phyloP scores from a whole-genome alignment of 1,140 invertebrate genomes.

The honey bee (Apis mellifera) region DNA sequence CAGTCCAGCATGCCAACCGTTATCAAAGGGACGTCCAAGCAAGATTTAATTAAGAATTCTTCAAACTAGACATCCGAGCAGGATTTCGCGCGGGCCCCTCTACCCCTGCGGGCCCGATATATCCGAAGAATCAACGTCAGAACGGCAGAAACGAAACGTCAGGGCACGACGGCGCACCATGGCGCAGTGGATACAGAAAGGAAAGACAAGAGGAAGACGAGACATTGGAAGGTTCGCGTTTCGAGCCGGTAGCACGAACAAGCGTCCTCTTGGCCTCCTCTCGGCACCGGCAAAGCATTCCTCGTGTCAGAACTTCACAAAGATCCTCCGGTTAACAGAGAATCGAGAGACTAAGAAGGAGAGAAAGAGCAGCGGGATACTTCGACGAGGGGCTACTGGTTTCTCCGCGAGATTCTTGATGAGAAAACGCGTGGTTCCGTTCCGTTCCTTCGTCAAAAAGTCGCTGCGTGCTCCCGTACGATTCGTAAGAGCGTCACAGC shows the following conservation, averaged over 20 bases:
- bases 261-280: constrained; percentile 29
- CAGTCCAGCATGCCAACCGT: neutral
- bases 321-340: constrained; percentile 63
- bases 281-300: constrained; percentile 75
- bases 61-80: constrained; percentile 53
- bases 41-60: constrained; percentile 61
- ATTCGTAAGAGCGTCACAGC: constrained; percentile 62
- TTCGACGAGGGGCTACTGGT: constrained; percentile 76
- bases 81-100: constrained; percentile 37
- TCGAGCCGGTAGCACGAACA: constrained; percentile 56
- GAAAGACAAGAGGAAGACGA: constrained; percentile 9
- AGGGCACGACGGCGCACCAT: neutral
- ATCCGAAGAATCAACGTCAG: constrained; percentile 55
- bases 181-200: neutral
- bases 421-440: constrained; percentile 9
- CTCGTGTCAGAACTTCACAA: constrained; percentile 71
- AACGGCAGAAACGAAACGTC: constrained; percentile 45
- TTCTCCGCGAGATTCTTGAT: constrained; percentile 51
- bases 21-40: neutral
- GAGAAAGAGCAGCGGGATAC: constrained; percentile 76
- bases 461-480: constrained; percentile 38
- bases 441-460: constrained; percentile 60
- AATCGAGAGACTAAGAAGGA: constrained; percentile 49
- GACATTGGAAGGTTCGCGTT: constrained; percentile 32
- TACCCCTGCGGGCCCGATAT: constrained; percentile 39